Conservation (phyloP, 2,113 vertebrate species). For the Lanius collurio region DNA sequence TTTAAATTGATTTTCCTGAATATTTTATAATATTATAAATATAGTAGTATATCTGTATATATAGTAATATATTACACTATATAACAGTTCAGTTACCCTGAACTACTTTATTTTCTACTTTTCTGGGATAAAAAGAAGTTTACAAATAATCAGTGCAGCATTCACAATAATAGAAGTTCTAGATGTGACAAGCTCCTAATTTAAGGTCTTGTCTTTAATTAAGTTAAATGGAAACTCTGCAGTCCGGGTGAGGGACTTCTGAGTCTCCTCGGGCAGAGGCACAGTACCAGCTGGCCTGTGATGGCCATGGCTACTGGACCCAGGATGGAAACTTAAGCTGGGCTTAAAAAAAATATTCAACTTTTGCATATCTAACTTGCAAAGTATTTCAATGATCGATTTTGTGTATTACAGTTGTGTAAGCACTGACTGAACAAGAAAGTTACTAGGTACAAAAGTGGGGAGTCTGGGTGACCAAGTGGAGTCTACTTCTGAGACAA, state of each 20-base stretch:
- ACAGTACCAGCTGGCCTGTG: not conserved
- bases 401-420: not conserved
- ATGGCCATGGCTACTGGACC: not conserved
- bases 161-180: not conserved
- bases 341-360: not conserved
- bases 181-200: not conserved
- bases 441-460: not conserved
- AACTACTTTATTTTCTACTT: not conserved
- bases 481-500: not conserved
- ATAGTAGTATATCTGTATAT: too few relatives aligned
- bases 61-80: too few relatives aligned
- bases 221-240: not conserved
- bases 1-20: not conserved
- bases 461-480: not conserved
- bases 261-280: not conserved
- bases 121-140: not conserved
- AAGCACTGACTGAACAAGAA: not conserved
- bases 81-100: not conserved
- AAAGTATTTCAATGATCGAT: not conserved
- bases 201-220: not conserved
- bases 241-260: not conserved
- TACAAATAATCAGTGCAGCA: not conserved
- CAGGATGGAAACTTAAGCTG: not conserved
- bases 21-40: not conserved
- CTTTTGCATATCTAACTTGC: not conserved